phyloP scores from a whole-genome alignment of 1,140 invertebrate species.

The Pachypeltis micranthus region DNA sequence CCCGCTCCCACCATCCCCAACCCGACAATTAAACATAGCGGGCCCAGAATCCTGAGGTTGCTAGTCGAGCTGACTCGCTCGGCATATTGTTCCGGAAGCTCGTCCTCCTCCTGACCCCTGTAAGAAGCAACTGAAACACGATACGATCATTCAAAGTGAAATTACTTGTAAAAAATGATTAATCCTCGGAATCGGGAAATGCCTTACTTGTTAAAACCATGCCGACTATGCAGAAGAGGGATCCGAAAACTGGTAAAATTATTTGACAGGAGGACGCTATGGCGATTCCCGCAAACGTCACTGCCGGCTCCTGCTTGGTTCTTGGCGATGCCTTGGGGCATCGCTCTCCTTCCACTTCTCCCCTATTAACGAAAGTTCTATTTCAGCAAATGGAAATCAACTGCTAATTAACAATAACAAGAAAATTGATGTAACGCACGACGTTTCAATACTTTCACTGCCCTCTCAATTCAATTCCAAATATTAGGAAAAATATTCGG shows the following conservation, averaged over 20 bases:
- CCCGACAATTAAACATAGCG: slow-evolving; percentile 57
- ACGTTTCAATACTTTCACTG: too few species aligned
- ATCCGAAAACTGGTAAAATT: slow-evolving; percentile 58
- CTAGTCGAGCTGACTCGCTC: slow-evolving; percentile 56
- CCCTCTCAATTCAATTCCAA: too few species aligned
- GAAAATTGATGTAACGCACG: too few species aligned
- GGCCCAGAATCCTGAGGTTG: slow-evolving; percentile 55
- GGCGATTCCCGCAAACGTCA: slow-evolving; percentile 59
- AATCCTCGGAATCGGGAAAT: too few species aligned
- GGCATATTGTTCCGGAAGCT: slow-evolving; percentile 53
- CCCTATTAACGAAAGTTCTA: neutral
- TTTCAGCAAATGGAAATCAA: too few species aligned
- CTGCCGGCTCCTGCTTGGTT: slow-evolving; percentile 53
- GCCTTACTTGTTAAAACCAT: slow-evolving; percentile 57
- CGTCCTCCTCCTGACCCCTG: slow-evolving; percentile 52
- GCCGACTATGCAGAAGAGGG: slow-evolving; percentile 57
- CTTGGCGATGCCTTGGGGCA: slow-evolving; percentile 47
- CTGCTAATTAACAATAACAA: too few species aligned
- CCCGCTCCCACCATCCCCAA: slow-evolving; percentile 51
- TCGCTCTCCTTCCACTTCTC: slow-evolving; percentile 5
- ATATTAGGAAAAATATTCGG: too few species aligned
- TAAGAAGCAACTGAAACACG: slow-evolving; percentile 53
- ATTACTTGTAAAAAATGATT: too few species aligned
- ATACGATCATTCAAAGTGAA: slow-evolving; percentile 17
- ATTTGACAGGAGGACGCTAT: slow-evolving; percentile 63